These are phyloP conservation scores for Zoanthus gigantus DNA, from an alignment of 92 coral and sea anemone species.

Conservation along the genomic window DNA sequence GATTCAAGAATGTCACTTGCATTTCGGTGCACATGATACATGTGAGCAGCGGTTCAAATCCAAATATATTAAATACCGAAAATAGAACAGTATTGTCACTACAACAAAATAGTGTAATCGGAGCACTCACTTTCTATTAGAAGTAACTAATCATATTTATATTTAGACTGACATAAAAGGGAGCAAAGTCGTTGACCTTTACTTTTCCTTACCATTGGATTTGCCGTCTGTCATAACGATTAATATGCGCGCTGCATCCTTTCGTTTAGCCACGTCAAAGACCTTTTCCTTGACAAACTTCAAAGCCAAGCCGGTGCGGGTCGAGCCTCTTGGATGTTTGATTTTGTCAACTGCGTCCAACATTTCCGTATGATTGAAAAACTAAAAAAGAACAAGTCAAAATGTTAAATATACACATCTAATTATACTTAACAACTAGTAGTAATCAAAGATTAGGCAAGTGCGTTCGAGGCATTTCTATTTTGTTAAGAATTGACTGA, in stretches of 20 bases:
- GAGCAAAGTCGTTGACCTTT: neutral
- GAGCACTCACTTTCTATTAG: too few species aligned
- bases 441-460: too few species aligned
- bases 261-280: conserved; percentile 50
- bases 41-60: too few species aligned
- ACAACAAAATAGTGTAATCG: too few species aligned
- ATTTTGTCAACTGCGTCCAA: conserved; percentile 44
- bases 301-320: conserved; percentile 57
- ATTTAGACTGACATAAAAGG: neutral
- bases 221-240: conserved; percentile 42
- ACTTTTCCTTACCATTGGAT: neutral
- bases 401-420: neutral
- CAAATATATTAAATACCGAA: too few species aligned
- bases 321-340: conserved; percentile 46
- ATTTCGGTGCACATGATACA: too few species aligned
- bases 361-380: conserved; percentile 44
- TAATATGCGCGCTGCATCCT: conserved; percentile 17
- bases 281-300: conserved; percentile 38
- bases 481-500: too few species aligned
- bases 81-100: too few species aligned
- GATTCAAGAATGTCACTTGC: too few species aligned
- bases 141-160: too few species aligned
- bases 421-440: too few species aligned
- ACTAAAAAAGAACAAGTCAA: conserved; percentile 15
- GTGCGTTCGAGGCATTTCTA: too few species aligned